Base-by-base conservation (phyloP, 2,888 invertebrate species). In the Malachius bipustulatus region DNA sequence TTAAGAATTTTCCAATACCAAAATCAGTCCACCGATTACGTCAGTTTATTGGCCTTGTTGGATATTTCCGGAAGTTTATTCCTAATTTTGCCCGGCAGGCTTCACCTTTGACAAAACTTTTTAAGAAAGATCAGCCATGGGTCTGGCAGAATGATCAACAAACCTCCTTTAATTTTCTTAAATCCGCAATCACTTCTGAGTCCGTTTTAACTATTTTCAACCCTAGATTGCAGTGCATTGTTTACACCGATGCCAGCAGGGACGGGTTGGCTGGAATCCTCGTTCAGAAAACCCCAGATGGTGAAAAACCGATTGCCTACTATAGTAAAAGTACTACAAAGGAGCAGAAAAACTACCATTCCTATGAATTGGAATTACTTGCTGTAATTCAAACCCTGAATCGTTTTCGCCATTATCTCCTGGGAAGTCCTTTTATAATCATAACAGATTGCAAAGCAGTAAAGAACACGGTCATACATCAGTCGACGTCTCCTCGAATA, bases 211-310 rank as follows among this genome's bases (percentile, higher is more conserved):
- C 19, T 10, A n/a, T n/a, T n/a, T n/a, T n/a, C n/a, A n/a, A n/a
- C n/a, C n/a, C n/a, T n/a, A n/a, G n/a, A n/a, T n/a, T n/a, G n/a
- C n/a, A n/a, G n/a, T n/a, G n/a, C n/a, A n/a, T n/a, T n/a, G n/a
- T n/a, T n/a, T n/a, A n/a, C n/a, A n/a, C n/a, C n/a, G n/a, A n/a
- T 30, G 43, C 41, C 4, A 41, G 45, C 30, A 8, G 38, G 10
- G 34, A 36, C 12, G 45, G 43, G 2, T 16, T 42, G 4, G 42
- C 36, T 3, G 40, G 42, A 10, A 42, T 42, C 15, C 26, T 45
- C 10, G 30, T 40, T 6, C 40, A 45, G 30, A 16, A 30, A 6
- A 32, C 15, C 2, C 30, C 37, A n/a, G n/a, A n/a, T n/a, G n/a
- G n/a, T n/a, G n/a, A n/a, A n/a, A n/a, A n/a, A n/a, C n/a, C n/a